Evolutionary conservation across 1,140 invertebrate genomes (phyloP).

Genomic region (Drosophila triauraria): DNA sequence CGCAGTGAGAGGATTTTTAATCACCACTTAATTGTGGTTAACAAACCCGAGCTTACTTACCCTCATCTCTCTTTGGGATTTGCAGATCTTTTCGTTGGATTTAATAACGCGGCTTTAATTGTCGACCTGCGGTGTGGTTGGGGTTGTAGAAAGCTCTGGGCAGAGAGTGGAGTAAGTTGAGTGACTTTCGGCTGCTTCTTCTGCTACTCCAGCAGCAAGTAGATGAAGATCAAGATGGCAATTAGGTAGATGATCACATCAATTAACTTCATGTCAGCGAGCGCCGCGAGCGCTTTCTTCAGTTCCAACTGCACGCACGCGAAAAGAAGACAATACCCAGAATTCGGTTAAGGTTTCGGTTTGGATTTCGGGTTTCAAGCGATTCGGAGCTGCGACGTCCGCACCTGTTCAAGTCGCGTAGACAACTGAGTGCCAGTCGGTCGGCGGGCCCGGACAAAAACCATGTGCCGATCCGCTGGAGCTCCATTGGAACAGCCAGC

Average conservation of each 20-base stretch:
- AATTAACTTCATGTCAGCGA: constrained; percentile 84
- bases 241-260: constrained; percentile 84
- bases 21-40: constrained; percentile 62
- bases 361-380: constrained; percentile 3
- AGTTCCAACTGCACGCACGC: constrained; percentile 32
- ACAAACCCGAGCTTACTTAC: constrained; percentile 58
- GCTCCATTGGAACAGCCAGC: constrained; percentile 50
- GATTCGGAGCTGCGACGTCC: constrained; percentile 52
- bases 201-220: constrained; percentile 75
- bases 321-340: constrained; percentile 7
- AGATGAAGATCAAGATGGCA: constrained; percentile 81
- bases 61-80: constrained; percentile 53
- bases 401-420: constrained; percentile 71
- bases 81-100: constrained; percentile 16
- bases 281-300: constrained; percentile 69
- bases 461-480: constrained; percentile 44
- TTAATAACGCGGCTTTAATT: constrained; percentile 26
- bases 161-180: constrained; percentile 38
- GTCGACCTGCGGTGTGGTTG: constrained; percentile 6
- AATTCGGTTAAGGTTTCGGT: constrained; percentile 5
- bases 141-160: constrained; percentile 59
- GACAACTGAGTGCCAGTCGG: constrained; percentile 59
- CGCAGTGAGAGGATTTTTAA: constrained; percentile 43
- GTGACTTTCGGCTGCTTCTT: constrained; percentile 48
- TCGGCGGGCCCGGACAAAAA: constrained; percentile 42